Evolutionary conservation across 2,888 invertebrate species (phyloP).

Genomic region (Cotesia congregata): DNA sequence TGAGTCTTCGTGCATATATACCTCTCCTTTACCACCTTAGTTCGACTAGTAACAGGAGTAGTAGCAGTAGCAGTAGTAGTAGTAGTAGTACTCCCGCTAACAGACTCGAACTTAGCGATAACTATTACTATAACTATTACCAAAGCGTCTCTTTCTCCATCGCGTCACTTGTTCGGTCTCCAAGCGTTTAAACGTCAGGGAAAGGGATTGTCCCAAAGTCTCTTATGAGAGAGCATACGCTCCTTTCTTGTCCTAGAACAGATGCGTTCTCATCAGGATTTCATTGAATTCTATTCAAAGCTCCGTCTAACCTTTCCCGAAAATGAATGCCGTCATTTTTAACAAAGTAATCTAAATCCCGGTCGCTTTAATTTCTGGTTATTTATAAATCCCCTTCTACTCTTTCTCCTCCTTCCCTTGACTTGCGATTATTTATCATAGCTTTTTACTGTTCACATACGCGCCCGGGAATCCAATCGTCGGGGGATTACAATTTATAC

Average conservation of each 20-base stretch:
- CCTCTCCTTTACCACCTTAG: neutral
- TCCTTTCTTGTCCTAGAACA: neutral
- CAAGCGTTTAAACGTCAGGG: neutral
- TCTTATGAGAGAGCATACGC: neutral
- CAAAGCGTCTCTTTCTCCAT: neutral
- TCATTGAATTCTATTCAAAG: neutral
- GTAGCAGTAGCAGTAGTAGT: neutral
- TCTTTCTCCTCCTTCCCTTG: neutral
- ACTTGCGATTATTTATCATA: slow-evolving; percentile 2
- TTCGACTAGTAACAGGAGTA: neutral
- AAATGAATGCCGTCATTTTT: neutral
- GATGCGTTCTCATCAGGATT: slow-evolving; percentile 1
- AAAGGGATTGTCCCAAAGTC: neutral
- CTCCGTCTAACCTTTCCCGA: neutral
- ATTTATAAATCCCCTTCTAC: neutral
- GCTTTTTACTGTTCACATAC: neutral
- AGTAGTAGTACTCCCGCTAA: neutral
- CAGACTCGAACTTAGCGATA: neutral
- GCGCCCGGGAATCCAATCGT: slow-evolving; percentile 46
- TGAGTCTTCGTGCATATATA: slow-evolving; percentile 57
- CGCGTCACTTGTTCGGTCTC: slow-evolving; percentile 29
- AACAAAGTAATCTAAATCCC: neutral
- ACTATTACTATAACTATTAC: neutral
- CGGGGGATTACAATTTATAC: slow-evolving; percentile 54
- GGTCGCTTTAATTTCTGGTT: neutral